Base-by-base conservation (phyloP, 2,888 invertebrate genomes). In the Meganola albula region DNA sequence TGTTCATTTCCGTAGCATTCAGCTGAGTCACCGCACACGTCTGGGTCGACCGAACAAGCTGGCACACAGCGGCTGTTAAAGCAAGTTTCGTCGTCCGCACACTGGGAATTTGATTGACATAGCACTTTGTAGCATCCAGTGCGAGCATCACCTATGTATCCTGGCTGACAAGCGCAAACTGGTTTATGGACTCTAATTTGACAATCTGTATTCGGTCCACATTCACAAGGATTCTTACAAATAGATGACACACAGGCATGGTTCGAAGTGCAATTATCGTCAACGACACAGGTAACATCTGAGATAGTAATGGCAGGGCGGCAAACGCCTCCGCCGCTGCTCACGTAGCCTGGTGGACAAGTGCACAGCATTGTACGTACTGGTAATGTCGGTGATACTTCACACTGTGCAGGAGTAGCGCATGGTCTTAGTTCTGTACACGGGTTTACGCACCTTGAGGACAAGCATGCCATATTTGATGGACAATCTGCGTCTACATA, bases 361-460 rank as follows among this genome's bases (percentile, higher is more conserved):
- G 94, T 90, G 65, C 96, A 97, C 20, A 95, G 89, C 93, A 96
- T 94, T 1, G 96, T 95, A 42, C 96, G 89, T 4, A 96, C 93
- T 0, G 96, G 95, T 12, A 92, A 73, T 3, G 95, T 93, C 1
- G 92, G 90, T 12, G 94, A 89, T 0, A 95, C 95, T 72, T 91
- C 90, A 63, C 96, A 96, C 44, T 89, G 89, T 0, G 96, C 91
- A 18, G 95, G 95, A 31, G 88, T 87, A 24, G 90, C 88, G 65
- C 97, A 97, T 2, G 96, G 96, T 51, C 91, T 90, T 28, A 95
- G 79, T 5, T 89, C 88, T 2, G 88, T 71, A 62, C 97, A 97
- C 4, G 96, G 95, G 72, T 96, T 91, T 45, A 92, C 92, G 59
- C 97, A 97, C 67, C 90, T 91, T 31, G 91, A 89, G 57, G 91